Base-by-base conservation (phyloP, 1,140 invertebrate genomes). In the Leptonema lineaticorne region DNA sequence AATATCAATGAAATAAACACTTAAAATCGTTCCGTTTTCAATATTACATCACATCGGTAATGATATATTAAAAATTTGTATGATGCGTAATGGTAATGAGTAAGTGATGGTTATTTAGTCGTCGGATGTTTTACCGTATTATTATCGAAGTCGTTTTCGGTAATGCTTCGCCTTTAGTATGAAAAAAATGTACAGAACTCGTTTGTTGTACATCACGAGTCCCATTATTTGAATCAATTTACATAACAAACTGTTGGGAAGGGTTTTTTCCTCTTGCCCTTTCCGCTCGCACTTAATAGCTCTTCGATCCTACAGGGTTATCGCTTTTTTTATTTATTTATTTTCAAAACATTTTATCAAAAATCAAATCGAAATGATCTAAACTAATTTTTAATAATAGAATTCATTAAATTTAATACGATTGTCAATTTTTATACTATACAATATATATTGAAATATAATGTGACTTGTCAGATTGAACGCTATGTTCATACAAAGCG, bases 151-250 rank as follows among this genome's bases (percentile, higher is more conserved):
- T 58, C 26, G 56, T 58, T 58, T 9, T 27, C 29, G 26, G 14
- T 28, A n/a, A 11, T 41, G 9, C 11, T 33, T 6, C 30, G 30
- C 11, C 5, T 33, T 33, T 41, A n/a, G 60, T 63, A 63, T 63
- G 45, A 63, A 63, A 63, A 63, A 63, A n/a, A n/a, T n/a, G 24
- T 48, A 22, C 37, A 46, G 20, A 65, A 50, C 63, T 59, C 65
- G 67, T 69, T 63, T 62, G 67, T 69, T 57, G 59, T 56, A 63
- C 59, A 69, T 69, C 67, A 63, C 60, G 67, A 69, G 67, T 60
- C 67, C 59, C 59, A 69, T 69, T 69, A 69, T 57, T 56, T 18
- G 59, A 63, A 69, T 69, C 67, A 69, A 69, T 69, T 69, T 69
- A 69, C 67, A 69, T 69, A 69, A 63, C 67, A 62, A 63, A 53